Base-by-base conservation (phyloP, 2,797 vertebrate genomes). In the Etheostoma nigrum region DNA sequence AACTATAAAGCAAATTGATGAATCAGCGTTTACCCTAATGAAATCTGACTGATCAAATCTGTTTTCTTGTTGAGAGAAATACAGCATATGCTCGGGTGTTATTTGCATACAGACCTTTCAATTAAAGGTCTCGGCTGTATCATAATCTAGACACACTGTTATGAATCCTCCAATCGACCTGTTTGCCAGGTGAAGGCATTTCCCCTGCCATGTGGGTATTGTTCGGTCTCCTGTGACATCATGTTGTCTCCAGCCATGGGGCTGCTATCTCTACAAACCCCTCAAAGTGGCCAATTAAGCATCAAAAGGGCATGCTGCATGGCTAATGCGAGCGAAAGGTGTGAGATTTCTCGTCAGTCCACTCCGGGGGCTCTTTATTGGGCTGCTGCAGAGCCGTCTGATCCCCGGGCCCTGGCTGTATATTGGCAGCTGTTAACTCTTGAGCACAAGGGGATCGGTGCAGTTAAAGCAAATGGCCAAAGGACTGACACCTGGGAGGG, bases 381-480 rank as follows among this genome's bases (percentile, higher is more conserved):
- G 88, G 92, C 94, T 79, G 85, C 87, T 62, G 69, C 65, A 91
- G 89, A 91, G 92, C 90, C 92, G 95, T 96, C 95, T 96, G 94
- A 95, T 95, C 94, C 92, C 86, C n/a, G 48, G 74, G 85, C 67
- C 86, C 86, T 73, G 89, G 90, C 95, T 96, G 95, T 95, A 95
- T 96, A 96, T 95, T 95, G 94, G 94, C 95, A 95, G 95, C 94
- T 96, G 95, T 95, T 96, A 94, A 93, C 88, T 86, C 85, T 67
- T 57, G 90, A 94, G 92, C 86, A 80, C 87, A 83, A 83, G 86
- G 86, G 76, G 87, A 88, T 88, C 90, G 86, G 88, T 84, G 86
- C 91, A 89, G 80, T 93, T 89, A 90, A 91, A 89, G 90, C 95
- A 96, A 96, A 96, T 96, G 95, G 95, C 85, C 81, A 73, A 68